These are phyloP conservation scores for Pao palembangensis DNA, from an alignment of 2,113 vertebrate species.

Conservation along the genomic window DNA sequence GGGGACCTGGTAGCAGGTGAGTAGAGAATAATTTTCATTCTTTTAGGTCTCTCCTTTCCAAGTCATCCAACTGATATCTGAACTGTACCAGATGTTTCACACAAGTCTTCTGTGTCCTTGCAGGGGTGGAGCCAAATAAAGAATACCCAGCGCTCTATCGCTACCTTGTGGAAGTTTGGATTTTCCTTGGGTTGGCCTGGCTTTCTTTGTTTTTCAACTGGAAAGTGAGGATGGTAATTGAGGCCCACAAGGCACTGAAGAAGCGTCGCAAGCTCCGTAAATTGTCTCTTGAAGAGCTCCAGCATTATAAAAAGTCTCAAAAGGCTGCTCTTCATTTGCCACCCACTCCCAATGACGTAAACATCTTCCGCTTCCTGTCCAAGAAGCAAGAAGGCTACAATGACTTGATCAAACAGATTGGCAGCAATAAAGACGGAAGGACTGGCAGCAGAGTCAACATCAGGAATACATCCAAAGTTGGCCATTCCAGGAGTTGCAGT, in stretches of 20 bases:
- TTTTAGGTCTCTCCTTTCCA: not conserved
- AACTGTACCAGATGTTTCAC: not conserved
- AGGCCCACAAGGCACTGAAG: slow-evolving; percentile 97
- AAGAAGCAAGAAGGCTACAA: slow-evolving; percentile 95
- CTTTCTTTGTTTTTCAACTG: slow-evolving; percentile 97
- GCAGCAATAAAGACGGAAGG: slow-evolving; percentile 71
- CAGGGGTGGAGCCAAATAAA: slow-evolving; percentile 91
- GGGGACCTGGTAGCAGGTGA: slow-evolving; percentile 94
- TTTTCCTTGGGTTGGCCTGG: slow-evolving; percentile 96
- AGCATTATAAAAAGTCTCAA: slow-evolving; percentile 70
- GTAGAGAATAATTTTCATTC: slow-evolving; percentile 1
- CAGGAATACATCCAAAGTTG: slow-evolving; percentile 37
- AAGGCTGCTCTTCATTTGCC: slow-evolving; percentile 76
- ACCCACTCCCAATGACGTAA: slow-evolving; percentile 80
- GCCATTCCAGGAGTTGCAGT: slow-evolving; percentile 72
- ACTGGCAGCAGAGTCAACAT: slow-evolving; percentile 54
- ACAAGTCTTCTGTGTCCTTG: slow-evolving; percentile 8
- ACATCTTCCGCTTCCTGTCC: slow-evolving; percentile 93
- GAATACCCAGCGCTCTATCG: slow-evolving; percentile 91
- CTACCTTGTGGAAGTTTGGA: slow-evolving; percentile 98
- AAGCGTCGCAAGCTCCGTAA: slow-evolving; percentile 90
- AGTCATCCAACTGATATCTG: not conserved
- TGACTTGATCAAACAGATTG: slow-evolving; percentile 95
- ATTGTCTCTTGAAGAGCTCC: slow-evolving; percentile 84
- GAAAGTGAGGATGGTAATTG: slow-evolving; percentile 98